Conservation (phyloP, 2,113 vertebrate genomes). For the Ivindomyrus marchei region DNA sequence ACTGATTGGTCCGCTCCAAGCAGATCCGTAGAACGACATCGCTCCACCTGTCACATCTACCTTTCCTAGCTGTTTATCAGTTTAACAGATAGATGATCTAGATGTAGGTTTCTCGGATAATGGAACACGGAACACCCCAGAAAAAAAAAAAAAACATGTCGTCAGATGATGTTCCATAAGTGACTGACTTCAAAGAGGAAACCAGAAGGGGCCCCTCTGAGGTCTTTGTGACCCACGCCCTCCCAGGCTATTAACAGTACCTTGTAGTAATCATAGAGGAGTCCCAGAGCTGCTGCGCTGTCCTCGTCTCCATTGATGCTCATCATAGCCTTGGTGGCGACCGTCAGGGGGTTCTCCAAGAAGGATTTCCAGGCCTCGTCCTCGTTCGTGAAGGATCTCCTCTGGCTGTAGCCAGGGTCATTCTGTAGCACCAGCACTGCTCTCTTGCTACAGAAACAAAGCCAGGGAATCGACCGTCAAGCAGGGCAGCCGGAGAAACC, state of each 20-base stretch:
- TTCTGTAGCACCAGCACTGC: slow-evolving; percentile 95
- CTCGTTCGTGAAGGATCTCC: slow-evolving; percentile 85
- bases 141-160: not conserved
- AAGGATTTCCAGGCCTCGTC: slow-evolving; percentile 98
- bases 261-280: slow-evolving; percentile 99
- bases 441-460: slow-evolving; percentile 71
- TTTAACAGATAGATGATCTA: not conserved
- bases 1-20: not conserved
- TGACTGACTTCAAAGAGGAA: not conserved
- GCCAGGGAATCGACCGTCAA: not conserved
- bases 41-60: too few relatives aligned
- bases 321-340: slow-evolving; percentile 99
- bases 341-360: slow-evolving; percentile 95
- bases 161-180: not conserved
- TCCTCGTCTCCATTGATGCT: slow-evolving; percentile 98
- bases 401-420: slow-evolving; percentile 79
- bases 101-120: not conserved
- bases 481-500: not conserved
- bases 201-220: not conserved
- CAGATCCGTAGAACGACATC: not conserved
- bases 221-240: not conserved
- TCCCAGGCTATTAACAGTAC: slow-evolving; percentile 44
- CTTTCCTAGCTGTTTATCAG: not conserved
- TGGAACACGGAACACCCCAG: not conserved
- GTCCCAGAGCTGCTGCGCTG: slow-evolving; percentile 85